phyloP scores from a whole-genome alignment of 2,113 vertebrate species.

The Syrmaticus mikado region DNA sequence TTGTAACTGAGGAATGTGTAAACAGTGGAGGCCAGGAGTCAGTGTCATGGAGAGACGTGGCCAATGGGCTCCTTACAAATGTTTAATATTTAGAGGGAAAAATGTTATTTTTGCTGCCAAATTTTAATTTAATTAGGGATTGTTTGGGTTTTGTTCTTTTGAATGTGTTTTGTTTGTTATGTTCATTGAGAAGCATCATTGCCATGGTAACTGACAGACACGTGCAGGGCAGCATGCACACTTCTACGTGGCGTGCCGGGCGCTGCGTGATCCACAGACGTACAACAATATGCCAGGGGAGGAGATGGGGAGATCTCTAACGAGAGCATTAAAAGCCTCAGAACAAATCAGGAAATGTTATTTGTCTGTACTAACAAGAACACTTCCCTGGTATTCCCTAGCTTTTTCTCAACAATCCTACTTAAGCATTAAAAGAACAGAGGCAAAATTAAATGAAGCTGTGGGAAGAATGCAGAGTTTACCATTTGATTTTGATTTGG shows the following conservation, averaged over 20 bases:
- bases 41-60: background rate
- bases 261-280: constrained; percentile 8
- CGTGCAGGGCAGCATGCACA: constrained; percentile 70
- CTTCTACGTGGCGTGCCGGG: constrained; percentile 24
- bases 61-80: background rate
- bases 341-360: background rate
- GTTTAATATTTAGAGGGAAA: background rate
- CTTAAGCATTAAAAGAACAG: background rate
- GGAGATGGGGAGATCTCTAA: background rate
- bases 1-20: background rate
- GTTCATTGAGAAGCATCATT: constrained; percentile 74
- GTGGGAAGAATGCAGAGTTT: background rate
- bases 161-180: constrained; percentile 64
- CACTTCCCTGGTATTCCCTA: constrained; percentile 4
- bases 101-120: constrained; percentile 64
- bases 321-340: background rate
- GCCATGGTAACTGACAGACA: constrained; percentile 74
- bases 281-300: constrained; percentile 33
- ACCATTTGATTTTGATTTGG: background rate
- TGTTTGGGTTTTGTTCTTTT: constrained; percentile 72
- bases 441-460: background rate
- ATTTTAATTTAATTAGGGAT: constrained; percentile 70
- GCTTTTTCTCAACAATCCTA: background rate
- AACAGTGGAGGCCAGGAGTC: background rate
- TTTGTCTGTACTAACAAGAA: background rate